A percentile compares a stretch with the other conserved stretches of the same genome.
Evolutionary conservation across 2,113 vertebrate species (phyloP).

Genomic region (Microtus oregoni): DNA sequence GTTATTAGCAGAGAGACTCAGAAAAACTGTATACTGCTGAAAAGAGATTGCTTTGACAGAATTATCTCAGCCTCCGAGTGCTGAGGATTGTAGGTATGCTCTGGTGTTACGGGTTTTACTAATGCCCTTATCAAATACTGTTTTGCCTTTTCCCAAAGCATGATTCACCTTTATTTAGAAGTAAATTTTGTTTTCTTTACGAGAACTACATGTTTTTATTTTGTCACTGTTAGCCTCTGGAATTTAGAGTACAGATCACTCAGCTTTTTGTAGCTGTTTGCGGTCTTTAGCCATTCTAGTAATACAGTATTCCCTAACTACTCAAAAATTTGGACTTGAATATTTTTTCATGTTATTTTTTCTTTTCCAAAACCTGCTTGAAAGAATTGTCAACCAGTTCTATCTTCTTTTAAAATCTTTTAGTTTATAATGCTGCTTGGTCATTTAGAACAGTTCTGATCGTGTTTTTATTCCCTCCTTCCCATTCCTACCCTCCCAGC

Average conservation of each 20-base stretch:
- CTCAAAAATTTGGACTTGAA: neutral
- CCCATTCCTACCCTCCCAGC: neutral
- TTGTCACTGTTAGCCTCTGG: slow-evolving; percentile 2
- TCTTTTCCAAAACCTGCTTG: slow-evolving; percentile 10
- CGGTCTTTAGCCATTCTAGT: neutral
- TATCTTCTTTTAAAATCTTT: neutral
- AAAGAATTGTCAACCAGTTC: neutral
- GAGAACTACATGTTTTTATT: neutral
- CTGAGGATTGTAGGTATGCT: neutral
- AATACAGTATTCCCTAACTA: slow-evolving; percentile 23
- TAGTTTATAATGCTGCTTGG: neutral
- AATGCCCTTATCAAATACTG: neutral
- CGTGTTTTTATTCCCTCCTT: neutral
- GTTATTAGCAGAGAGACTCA: slow-evolving; percentile 28
- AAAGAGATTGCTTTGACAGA: slow-evolving; percentile 46
- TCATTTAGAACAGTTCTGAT: neutral
- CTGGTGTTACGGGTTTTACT: neutral
- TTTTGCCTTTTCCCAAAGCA: neutral
- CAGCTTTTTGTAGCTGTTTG: slow-evolving; percentile 2
- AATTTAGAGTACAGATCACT: neutral
- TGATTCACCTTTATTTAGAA: neutral
- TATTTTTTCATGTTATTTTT: slow-evolving; percentile 31
- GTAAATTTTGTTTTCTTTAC: slow-evolving; percentile 6
- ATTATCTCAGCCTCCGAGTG: neutral
- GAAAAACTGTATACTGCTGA: slow-evolving; percentile 34